Evolutionary conservation across 2,888 invertebrate species (phyloP).

Genomic region (Lissonota sp.): DNA sequence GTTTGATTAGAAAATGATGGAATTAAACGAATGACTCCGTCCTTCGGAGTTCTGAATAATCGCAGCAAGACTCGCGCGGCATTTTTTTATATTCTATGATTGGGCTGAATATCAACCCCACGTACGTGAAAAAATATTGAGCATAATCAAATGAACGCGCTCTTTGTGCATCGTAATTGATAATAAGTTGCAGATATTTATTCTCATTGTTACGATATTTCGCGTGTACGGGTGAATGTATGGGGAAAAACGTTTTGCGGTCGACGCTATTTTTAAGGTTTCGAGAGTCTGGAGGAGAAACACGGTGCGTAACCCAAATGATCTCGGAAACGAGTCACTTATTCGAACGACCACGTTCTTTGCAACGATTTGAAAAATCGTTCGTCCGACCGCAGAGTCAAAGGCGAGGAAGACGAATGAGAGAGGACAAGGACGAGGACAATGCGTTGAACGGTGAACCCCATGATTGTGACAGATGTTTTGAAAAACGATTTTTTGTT

Average conservation of each 20-base stretch:
- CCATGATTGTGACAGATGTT: slow-evolving; percentile 55
- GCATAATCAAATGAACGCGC: not conserved
- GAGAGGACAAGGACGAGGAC: slow-evolving; percentile 16
- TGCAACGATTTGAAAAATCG: slow-evolving; percentile 44
- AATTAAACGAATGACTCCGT: too few relatives aligned
- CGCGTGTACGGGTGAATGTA: slow-evolving; percentile 4
- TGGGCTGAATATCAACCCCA: too few relatives aligned
- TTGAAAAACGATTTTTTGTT: slow-evolving; percentile 52
- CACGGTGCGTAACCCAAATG: slow-evolving; percentile 55
- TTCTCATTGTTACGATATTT: slow-evolving; percentile 28
- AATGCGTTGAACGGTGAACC: not conserved
- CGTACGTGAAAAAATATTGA: not conserved
- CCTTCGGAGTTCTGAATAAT: too few relatives aligned
- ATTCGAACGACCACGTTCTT: slow-evolving; percentile 41
- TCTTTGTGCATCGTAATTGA: not conserved
- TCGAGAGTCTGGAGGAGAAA: slow-evolving; percentile 56
- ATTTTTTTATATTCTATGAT: too few relatives aligned
- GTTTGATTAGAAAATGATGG: too few relatives aligned
- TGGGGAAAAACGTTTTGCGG: slow-evolving; percentile 58
- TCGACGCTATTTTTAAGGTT: slow-evolving; percentile 44
- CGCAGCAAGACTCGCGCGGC: too few relatives aligned
- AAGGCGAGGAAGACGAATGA: not conserved
- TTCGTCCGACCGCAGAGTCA: slow-evolving; percentile 44
- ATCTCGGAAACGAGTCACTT: slow-evolving; percentile 58
- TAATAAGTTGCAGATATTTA: not conserved